Base-by-base conservation (phyloP, 2,113 vertebrate species). In the Gadus macrocephalus region DNA sequence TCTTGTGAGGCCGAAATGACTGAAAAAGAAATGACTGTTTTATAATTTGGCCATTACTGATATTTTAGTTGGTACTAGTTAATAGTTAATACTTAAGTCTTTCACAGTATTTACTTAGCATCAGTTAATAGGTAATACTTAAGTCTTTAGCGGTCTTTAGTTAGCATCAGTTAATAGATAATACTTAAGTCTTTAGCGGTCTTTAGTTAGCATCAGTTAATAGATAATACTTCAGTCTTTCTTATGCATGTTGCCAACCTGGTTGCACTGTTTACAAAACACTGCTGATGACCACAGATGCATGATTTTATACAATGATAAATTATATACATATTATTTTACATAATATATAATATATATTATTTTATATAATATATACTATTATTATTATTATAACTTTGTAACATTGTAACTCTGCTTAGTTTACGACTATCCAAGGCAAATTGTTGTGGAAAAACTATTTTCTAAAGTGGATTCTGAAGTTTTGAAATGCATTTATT, bases 201-300 rank as follows among this genome's bases (percentile, higher is more conserved):
- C 38, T 42, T 42, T 42, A 42, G 38, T 42, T 42, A 42, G 5
- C 11, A 42, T 11, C 11, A 42, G 38, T 42, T 42, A 14, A 27
- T 62, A 25, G 61, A 1, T 62, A 62, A 14, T 22, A 62, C 19
- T 27, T 15, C 31, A 28, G 16, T 5, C 25, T 31, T 81, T 77
- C 82, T 78, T 81, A 86, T 93, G 94, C 94, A 95, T 94, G 94
- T 85, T 71, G 81, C 90, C 55, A 75, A 74, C 88, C 77, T 86
- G 27, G 72, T 75, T 62, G 80, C 74, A 84, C 80, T 87, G 88
- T 91, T 90, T 92, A 91, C 90, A 88, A 64, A 79, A 58, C 35
- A 67, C 75, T 60, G 74, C 70, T 7, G 53, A 76, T 35, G 66
- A 74, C 66, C 76, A 85, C 68, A 81, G 81, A 84, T 35, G 91